Base-by-base conservation (phyloP, 1,140 invertebrate species). In the Pseudachorutes palmiensis region DNA sequence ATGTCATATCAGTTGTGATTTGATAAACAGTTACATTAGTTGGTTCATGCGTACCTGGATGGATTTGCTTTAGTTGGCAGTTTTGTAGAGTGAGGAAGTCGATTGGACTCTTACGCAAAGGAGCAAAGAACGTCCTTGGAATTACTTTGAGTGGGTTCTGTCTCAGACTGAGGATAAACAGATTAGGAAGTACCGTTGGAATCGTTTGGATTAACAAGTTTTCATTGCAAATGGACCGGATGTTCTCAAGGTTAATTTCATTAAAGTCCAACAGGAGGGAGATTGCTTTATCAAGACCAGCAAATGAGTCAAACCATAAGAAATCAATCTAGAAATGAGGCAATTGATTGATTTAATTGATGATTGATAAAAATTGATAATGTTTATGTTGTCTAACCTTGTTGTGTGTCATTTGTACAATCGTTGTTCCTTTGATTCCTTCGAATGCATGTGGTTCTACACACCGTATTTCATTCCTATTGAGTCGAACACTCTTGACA, bases 111-210 rank as follows among this genome's bases (percentile, higher is more conserved):
- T 58, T 0, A 14, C 65, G 55, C 12, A 72, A 28, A 26, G 59
- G 64, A 16, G 33, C 62, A 48, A 69, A 72, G 22, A 65, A 63
- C 48, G 55, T 45, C n/a, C n/a, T 30, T 29, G 71, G 71, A 63
- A 72, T 68, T 0, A 49, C 59, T 28, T 36, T 55, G 1, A 72
- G 28, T 26, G 71, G 71, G 60, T 72, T 72, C 0, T 59, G 16
- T 1, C 48, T 49, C n/a, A 72, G 29, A 16, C 3, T 22, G 2
- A 72, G 36, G 1, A 29, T 1, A 0, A 29, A 2, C 2, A 72
- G 32, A 16, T 49, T 59, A 2, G 65, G 68, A 5, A 72, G 51
- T 1, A 67, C 62, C 9, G 30, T 0, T 9, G 2, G 19, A 29
- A 70, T 70, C 2, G 66, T 51, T 0, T 64, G 32, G 30, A 62